These are phyloP conservation scores for Procavia capensis DNA, from an alignment of 2,113 vertebrate species.

Conservation along the genomic window DNA sequence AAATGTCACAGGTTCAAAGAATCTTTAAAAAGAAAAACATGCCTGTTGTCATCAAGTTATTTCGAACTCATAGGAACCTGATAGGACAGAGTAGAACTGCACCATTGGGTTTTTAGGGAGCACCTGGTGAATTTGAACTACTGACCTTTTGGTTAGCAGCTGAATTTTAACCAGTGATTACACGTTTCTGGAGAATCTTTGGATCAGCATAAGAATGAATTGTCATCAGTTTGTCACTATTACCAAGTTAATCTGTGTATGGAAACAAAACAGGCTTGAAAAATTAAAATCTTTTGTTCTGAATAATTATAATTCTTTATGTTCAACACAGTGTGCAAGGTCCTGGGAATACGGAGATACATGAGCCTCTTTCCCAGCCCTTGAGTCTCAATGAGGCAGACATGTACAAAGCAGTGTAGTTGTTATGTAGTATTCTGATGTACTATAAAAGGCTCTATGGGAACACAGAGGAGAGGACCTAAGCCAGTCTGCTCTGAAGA, in stretches of 20 bases:
- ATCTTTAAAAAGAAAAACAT: neutral
- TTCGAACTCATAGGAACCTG: no score
- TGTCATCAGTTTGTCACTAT: neutral
- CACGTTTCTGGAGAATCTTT: neutral
- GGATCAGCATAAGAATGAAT: neutral
- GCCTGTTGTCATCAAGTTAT: no score
- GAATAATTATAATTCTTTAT: neutral
- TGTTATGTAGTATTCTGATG: accelerated
- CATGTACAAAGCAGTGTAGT: neutral
- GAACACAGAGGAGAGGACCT: neutral
- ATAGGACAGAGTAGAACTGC: no score
- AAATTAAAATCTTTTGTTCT: constrained; percentile 10
- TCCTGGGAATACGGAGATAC: neutral
- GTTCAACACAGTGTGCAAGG: neutral
- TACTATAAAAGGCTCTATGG: neutral
- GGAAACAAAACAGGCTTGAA: neutral
- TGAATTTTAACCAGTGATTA: no score
- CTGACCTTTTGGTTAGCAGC: no score
- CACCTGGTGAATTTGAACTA: no score
- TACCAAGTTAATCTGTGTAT: neutral
- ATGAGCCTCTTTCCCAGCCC: neutral
- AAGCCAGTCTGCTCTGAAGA: neutral
- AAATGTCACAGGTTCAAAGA: neutral
- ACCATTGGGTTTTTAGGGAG: no score
- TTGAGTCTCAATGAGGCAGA: neutral